A percentile compares a stretch with the other conserved stretches of the same genome.
These are phyloP conservation scores for Elysia crispata DNA, from an alignment of 2,888 invertebrate species.

Conservation along the genomic window DNA sequence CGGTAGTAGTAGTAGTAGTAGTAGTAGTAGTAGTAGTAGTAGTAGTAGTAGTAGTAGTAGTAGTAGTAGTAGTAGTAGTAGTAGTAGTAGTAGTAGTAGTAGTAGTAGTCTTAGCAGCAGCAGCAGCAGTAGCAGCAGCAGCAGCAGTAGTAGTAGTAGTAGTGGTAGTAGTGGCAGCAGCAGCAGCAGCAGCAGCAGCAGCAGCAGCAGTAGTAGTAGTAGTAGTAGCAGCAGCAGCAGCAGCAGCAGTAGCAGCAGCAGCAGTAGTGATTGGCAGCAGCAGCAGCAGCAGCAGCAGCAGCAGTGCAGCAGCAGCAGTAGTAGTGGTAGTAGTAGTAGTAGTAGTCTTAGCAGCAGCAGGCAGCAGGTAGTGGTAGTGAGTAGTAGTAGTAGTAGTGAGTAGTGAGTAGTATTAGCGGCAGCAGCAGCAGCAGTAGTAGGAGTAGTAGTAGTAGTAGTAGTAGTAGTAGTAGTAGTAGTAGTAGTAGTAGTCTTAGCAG, in stretches of 20 bases:
- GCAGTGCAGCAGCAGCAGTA: conserved; percentile 26
- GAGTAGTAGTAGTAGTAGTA: too few species aligned
- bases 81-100: conserved; percentile 11
- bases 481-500: too few species aligned
- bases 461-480: too few species aligned
- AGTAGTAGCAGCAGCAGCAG: conserved; percentile 11
- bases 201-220: conserved; percentile 12
- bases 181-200: neutral
- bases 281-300: conserved; percentile 29
- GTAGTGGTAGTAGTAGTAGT: too few species aligned
- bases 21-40: conserved; percentile 9
- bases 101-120: too few species aligned
- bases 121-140: neutral
- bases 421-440: too few species aligned
- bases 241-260: conserved; percentile 5
- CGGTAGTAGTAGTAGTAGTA: conserved; percentile 1
- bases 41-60: neutral
- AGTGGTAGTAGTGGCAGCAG: neutral
- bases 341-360: neutral
- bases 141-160: neutral
- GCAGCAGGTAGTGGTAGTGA: too few species aligned
- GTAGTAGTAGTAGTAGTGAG: too few species aligned
- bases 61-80: neutral
- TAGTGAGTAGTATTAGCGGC: too few species aligned
- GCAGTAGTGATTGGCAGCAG: too few species aligned